Conservation (phyloP, 2,888 invertebrate genomes). For the Hydriomena furcata region DNA sequence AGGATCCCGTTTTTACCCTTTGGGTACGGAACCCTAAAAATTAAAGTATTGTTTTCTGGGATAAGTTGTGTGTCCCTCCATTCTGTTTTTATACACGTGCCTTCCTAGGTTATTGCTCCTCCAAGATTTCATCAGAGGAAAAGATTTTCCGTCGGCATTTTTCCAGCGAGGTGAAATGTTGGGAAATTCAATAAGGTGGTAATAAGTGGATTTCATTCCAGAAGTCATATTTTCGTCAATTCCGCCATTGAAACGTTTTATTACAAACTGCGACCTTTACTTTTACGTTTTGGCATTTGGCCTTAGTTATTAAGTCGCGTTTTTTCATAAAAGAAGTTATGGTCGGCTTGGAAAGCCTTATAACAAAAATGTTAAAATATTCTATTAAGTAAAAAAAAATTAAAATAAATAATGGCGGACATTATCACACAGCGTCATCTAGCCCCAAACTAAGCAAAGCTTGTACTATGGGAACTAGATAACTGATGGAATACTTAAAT, state of each 20-base stretch:
- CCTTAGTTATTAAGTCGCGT: slow-evolving; percentile 17
- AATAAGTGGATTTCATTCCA: slow-evolving; percentile 65
- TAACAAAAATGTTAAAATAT: neutral
- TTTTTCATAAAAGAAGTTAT: slow-evolving; percentile 13
- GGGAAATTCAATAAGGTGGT: slow-evolving; percentile 72
- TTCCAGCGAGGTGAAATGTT: slow-evolving; percentile 58
- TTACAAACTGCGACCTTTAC: slow-evolving; percentile 44
- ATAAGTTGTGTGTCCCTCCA: too few species aligned
- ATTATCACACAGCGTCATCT: too few species aligned
- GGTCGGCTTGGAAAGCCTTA: neutral
- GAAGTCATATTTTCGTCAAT: slow-evolving; percentile 62
- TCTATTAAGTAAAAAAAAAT: too few species aligned
- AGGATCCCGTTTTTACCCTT: too few species aligned
- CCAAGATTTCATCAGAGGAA: slow-evolving; percentile 37
- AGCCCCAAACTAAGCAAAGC: too few species aligned
- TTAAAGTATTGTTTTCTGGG: too few species aligned
- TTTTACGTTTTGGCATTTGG: slow-evolving; percentile 32
- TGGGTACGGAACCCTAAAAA: too few species aligned
- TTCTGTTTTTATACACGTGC: neutral
- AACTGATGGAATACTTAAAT: too few species aligned
- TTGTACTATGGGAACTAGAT: too few species aligned
- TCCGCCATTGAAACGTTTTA: slow-evolving; percentile 53
- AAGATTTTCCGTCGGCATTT: slow-evolving; percentile 53
- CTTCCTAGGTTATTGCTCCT: neutral
- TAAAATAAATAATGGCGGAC: too few species aligned